These are phyloP conservation scores for Megaleporinus macrocephalus DNA, from an alignment of 2,113 vertebrate species.

Conservation along the genomic window DNA sequence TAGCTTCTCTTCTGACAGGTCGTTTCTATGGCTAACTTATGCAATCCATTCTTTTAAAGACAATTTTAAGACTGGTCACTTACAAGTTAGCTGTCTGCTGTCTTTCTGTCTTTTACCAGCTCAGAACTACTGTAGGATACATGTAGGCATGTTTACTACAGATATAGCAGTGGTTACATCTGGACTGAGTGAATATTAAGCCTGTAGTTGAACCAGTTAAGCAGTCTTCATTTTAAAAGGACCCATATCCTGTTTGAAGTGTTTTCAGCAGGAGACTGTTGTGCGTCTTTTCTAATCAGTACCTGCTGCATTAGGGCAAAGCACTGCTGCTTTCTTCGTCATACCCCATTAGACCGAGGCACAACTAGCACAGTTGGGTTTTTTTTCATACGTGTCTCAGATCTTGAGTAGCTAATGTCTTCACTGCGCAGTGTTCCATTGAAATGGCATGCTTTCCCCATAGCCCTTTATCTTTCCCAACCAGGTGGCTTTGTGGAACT, in stretches of 20 bases:
- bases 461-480: conserved; percentile 67
- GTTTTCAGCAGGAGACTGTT: background rate
- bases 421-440: conserved; percentile 47
- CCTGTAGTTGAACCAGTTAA: no score
- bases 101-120: no score
- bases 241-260: no score
- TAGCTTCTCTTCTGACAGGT: background rate
- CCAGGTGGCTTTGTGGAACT: conserved; percentile 71
- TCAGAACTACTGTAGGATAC: no score
- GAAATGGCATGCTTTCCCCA: conserved; percentile 54
- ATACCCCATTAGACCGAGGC: background rate
- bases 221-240: no score
- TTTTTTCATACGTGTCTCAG: conserved; percentile 27
- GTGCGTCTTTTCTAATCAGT: background rate
- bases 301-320: background rate
- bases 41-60: background rate
- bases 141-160: no score
- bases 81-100: no score
- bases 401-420: conserved; percentile 56
- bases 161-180: no score
- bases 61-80: no score
- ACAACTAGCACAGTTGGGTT: background rate
- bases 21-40: background rate
- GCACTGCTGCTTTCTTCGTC: background rate
- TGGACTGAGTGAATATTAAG: no score